Percentiles rank a stretch among this genome's conserved stretches.
Evolutionary conservation across 1,140 invertebrate species (phyloP).

Genomic region (Hestina assimilis): DNA sequence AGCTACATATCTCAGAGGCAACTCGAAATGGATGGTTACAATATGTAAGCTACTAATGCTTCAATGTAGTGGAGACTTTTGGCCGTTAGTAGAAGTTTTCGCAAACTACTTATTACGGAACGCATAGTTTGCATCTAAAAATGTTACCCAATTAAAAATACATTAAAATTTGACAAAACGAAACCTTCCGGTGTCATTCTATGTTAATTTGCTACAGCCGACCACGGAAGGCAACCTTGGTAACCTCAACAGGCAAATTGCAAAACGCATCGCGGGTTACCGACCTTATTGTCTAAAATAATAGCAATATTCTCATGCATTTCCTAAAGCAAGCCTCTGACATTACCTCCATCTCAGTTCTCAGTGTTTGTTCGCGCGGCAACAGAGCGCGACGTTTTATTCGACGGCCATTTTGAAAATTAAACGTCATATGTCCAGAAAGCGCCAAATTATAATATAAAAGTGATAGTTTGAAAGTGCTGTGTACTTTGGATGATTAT

Average conservation of each 20-base stretch:
- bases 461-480: constrained; percentile 4
- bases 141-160: no score
- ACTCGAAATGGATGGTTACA: no score
- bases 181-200: background rate
- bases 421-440: constrained; percentile 18
- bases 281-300: constrained; percentile 27
- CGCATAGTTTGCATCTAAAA: no score
- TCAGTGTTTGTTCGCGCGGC: constrained; percentile 48
- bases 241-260: constrained; percentile 1
- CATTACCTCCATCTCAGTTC: constrained; percentile 4
- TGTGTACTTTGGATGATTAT: constrained; percentile 2
- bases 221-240: background rate
- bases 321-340: constrained; percentile 21
- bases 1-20: no score
- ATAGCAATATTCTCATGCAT: constrained; percentile 25
- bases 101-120: no score
- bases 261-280: constrained; percentile 22
- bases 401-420: constrained; percentile 41
- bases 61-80: no score
- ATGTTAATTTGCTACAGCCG: background rate
- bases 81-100: no score
- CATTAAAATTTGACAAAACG: no score
- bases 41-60: no score
- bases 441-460: background rate
- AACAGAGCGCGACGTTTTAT: constrained; percentile 44